Evolutionary conservation across 2,113 vertebrate genomes (phyloP).

Genomic region (Cyanoramphus novaezelandiae): DNA sequence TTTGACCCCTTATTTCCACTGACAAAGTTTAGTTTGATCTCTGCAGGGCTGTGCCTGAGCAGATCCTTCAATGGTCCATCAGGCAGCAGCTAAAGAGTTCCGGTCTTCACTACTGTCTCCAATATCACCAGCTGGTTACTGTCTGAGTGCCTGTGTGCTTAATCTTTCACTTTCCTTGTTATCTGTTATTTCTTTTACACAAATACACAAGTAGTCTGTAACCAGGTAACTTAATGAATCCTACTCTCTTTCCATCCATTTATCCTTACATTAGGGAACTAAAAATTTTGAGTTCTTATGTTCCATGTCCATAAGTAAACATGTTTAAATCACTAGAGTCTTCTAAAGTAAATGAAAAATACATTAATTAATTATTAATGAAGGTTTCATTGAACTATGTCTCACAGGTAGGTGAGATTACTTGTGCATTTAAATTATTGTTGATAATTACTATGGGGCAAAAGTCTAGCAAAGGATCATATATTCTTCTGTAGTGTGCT

Average conservation of each 20-base stretch:
- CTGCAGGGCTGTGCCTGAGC: neutral
- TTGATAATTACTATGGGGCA: neutral
- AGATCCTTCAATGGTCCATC: neutral
- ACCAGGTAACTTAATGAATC: neutral
- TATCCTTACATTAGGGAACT: neutral
- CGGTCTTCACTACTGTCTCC: neutral
- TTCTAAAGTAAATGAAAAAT: neutral
- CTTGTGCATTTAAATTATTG: neutral
- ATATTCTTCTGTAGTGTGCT: neutral
- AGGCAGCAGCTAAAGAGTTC: neutral
- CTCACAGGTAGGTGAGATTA: neutral
- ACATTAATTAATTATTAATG: neutral
- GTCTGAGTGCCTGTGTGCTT: neutral
- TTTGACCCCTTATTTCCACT: neutral
- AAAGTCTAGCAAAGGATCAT: neutral
- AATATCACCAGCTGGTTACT: neutral
- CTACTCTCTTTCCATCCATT: neutral
- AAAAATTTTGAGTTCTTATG: neutral
- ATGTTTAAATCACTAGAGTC: neutral
- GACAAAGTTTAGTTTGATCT: neutral
- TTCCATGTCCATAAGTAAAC: neutral
- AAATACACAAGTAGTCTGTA: neutral
- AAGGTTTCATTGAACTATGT: neutral
- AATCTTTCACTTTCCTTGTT: neutral
- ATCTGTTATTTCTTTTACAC: neutral